These are phyloP conservation scores for Aphelenchoides fujianensis DNA, from an alignment of 1,140 invertebrate species.

Conservation along the genomic window DNA sequence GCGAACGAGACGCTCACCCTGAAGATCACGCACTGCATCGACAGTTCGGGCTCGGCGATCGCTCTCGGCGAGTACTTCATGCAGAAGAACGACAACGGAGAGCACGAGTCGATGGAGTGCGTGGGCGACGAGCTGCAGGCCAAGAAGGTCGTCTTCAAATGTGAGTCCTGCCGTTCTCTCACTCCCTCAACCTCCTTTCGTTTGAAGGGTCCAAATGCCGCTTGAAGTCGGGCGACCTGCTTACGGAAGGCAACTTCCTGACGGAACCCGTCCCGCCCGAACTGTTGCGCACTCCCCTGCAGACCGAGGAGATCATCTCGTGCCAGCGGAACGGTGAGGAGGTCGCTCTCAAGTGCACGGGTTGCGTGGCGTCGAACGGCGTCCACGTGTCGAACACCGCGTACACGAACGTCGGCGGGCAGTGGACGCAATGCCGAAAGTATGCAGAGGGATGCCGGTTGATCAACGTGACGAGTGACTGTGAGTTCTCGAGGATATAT, in stretches of 20 bases:
- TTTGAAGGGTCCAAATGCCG: slow-evolving; percentile 42
- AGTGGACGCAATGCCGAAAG: slow-evolving; percentile 47
- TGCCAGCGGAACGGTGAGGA: slow-evolving; percentile 43
- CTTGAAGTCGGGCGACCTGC: slow-evolving; percentile 26
- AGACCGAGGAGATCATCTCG: slow-evolving; percentile 40
- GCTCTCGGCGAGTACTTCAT: slow-evolving; percentile 39
- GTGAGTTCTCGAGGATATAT: slow-evolving; percentile 23
- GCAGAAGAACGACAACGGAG: slow-evolving; percentile 19
- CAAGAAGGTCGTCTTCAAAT: slow-evolving; percentile 54
- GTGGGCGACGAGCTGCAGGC: slow-evolving; percentile 36
- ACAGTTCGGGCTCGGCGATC: slow-evolving; percentile 37
- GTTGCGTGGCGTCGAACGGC: slow-evolving; percentile 40
- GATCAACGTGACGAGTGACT: slow-evolving; percentile 45
- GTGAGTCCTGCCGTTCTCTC: slow-evolving; percentile 23
- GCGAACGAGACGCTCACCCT: neutral
- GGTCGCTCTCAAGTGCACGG: slow-evolving; percentile 33
- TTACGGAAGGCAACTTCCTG: slow-evolving; percentile 44
- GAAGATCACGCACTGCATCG: slow-evolving; percentile 35
- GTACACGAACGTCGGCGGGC: slow-evolving; percentile 40
- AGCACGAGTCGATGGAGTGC: slow-evolving; percentile 39
- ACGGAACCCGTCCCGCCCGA: slow-evolving; percentile 23
- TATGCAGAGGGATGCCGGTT: slow-evolving; percentile 44
- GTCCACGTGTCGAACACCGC: slow-evolving; percentile 32
- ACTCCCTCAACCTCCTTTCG: no score
- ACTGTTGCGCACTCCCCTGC: slow-evolving; percentile 31